Conservation (phyloP, 2,888 invertebrate genomes). For the Tetragnatha montana region DNA sequence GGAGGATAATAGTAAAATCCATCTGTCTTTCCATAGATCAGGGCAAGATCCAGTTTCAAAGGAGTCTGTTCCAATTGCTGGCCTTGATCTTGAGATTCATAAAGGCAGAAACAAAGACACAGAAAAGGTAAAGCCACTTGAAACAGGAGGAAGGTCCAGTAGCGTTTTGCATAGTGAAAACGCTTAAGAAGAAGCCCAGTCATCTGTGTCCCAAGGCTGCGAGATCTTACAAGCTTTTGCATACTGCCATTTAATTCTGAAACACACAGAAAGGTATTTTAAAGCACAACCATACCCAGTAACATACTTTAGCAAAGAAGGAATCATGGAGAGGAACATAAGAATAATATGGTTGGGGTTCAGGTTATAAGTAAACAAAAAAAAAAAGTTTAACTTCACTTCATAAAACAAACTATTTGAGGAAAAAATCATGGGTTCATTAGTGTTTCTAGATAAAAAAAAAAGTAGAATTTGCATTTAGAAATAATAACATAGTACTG, state of each 20-base stretch:
- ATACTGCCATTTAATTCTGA: background rate
- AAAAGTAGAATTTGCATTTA: too few relatives aligned
- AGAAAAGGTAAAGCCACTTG: conserved; percentile 70
- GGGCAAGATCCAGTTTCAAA: conserved; percentile 46
- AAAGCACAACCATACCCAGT: background rate
- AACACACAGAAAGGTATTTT: background rate
- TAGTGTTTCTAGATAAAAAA: too few relatives aligned
- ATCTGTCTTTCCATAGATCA: conserved; percentile 53
- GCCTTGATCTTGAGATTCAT: background rate
- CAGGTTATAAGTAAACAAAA: background rate
- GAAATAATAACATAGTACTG: too few relatives aligned
- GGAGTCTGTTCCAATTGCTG: background rate
- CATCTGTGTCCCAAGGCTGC: background rate
- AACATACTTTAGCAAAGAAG: background rate
- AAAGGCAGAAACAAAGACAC: conserved; percentile 24
- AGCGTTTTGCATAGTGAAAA: conserved; percentile 76
- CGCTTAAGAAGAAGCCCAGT: conserved; percentile 76
- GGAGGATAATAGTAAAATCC: conserved; percentile 40
- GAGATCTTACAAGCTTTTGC: background rate
- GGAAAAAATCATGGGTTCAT: background rate
- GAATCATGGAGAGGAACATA: background rate
- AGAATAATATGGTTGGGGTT: background rate
- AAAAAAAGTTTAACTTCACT: background rate
- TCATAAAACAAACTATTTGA: background rate
- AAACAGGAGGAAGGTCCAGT: conserved; percentile 76